These are phyloP conservation scores for Odontocolon sp. DNA, from an alignment of 2,888 invertebrate genomes.

Conservation along the genomic window DNA sequence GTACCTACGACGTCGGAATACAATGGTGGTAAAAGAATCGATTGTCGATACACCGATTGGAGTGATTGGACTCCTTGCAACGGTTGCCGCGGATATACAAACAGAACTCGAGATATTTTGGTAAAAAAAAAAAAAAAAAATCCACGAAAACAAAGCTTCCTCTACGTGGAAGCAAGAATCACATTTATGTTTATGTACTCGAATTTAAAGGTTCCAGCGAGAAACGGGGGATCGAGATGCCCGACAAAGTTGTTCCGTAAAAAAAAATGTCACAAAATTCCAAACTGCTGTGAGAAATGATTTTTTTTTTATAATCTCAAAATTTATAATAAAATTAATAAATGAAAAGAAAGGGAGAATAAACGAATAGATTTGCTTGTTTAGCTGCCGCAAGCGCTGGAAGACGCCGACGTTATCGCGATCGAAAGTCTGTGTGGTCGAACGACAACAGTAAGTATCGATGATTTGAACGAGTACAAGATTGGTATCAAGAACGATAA, in stretches of 20 bases:
- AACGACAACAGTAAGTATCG: conserved; percentile 19
- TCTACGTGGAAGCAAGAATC: too few relatives aligned
- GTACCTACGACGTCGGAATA: conserved; percentile 65
- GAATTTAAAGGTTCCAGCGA: conserved; percentile 82
- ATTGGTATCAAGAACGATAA: background rate
- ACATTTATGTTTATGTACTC: conserved; percentile 51
- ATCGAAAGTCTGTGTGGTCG: conserved; percentile 35
- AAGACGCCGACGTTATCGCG: conserved; percentile 56
- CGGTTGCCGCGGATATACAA: conserved; percentile 85
- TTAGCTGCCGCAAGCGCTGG: conserved; percentile 17
- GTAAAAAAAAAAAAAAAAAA: conserved; percentile 67
- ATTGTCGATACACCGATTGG: conserved; percentile 91
- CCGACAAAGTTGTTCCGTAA: conserved; percentile 82
- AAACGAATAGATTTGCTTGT: background rate
- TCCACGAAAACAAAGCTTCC: too few relatives aligned
- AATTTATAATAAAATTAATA: background rate
- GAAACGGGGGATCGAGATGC: conserved; percentile 86
- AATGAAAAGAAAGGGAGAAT: too few relatives aligned
- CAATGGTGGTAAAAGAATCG: conserved; percentile 75
- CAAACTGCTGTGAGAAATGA: conserved; percentile 74
- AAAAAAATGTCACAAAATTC: conserved; percentile 74
- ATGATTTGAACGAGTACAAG: conserved; percentile 6
- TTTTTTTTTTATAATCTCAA: background rate
- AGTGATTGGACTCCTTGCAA: conserved; percentile 92
- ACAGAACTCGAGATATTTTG: conserved; percentile 76